phyloP scores from a whole-genome alignment of 2,797 vertebrate genomes.

The Botia almorhae region DNA sequence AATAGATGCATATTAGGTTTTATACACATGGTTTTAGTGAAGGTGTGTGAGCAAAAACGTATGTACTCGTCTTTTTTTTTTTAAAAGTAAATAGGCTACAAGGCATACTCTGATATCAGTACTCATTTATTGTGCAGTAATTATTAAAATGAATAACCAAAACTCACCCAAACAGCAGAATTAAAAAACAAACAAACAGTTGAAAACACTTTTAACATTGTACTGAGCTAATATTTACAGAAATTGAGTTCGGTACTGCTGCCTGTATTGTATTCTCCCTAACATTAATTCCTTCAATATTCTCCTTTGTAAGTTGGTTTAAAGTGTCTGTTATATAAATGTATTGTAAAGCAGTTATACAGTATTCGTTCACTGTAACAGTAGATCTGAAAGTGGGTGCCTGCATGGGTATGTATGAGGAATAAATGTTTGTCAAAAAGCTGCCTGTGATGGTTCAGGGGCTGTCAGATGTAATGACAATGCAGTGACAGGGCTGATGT shows the following conservation, averaged over 20 bases:
- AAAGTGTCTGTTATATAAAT: neutral
- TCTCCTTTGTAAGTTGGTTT: neutral
- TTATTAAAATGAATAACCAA: no score
- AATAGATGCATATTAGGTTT: neutral
- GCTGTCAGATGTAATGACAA: conserved; percentile 43
- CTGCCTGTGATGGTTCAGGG: conserved; percentile 15
- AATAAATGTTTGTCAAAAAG: conserved; percentile 7
- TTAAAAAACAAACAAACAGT: no score
- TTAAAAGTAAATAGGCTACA: neutral
- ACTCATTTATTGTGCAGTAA: neutral
- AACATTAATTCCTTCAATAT: neutral
- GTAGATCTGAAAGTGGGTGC: neutral
- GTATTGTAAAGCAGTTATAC: neutral
- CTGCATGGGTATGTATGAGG: conserved; percentile 7
- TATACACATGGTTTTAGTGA: neutral
- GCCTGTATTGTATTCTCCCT: neutral
- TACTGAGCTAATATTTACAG: no score
- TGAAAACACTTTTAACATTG: no score
- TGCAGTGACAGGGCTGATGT: conserved; percentile 32
- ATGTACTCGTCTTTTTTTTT: no score
- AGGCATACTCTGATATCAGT: neutral
- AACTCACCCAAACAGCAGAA: no score
- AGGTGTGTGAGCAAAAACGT: no score
- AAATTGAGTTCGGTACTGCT: neutral
- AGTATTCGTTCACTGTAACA: neutral